These are phyloP conservation scores for Tillus elongatus DNA, from an alignment of 2,888 invertebrate species.

Conservation along the genomic window DNA sequence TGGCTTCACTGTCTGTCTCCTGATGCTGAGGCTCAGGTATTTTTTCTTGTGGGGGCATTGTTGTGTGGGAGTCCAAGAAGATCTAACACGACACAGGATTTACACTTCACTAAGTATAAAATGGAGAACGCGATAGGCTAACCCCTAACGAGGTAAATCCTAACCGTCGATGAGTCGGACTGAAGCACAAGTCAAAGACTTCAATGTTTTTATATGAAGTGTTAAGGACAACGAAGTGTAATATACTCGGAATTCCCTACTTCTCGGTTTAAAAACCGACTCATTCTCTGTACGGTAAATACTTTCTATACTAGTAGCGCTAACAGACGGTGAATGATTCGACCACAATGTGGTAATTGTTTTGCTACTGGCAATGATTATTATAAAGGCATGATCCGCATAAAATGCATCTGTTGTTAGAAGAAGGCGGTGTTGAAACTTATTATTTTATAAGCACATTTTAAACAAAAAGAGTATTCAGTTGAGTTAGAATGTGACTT, in stretches of 20 bases:
- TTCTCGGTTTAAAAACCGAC: too few relatives aligned
- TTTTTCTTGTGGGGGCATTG: slow-evolving; percentile 33
- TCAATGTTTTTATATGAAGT: slow-evolving; percentile 32
- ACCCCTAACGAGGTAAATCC: slow-evolving; percentile 32
- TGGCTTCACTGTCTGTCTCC: slow-evolving; percentile 13
- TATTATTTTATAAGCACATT: too few relatives aligned
- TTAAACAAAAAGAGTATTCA: too few relatives aligned
- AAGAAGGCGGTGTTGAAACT: too few relatives aligned
- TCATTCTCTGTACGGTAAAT: too few relatives aligned
- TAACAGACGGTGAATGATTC: too few relatives aligned
- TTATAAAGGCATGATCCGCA: too few relatives aligned
- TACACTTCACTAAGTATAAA: slow-evolving; percentile 14
- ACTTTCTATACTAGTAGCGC: too few relatives aligned
- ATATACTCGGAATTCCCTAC: slow-evolving; percentile 25
- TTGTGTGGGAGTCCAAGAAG: slow-evolving; percentile 11
- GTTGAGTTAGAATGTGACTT: too few relatives aligned
- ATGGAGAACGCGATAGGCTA: slow-evolving; percentile 27
- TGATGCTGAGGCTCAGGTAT: slow-evolving; percentile 19
- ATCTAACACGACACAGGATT: slow-evolving; percentile 10
- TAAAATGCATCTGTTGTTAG: too few relatives aligned
- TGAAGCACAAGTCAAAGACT: slow-evolving; percentile 29
- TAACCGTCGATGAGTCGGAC: slow-evolving; percentile 29
- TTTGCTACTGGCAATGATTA: too few relatives aligned
- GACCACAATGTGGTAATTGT: too few relatives aligned
- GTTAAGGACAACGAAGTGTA: slow-evolving; percentile 23